These are phyloP conservation scores for Mimas tiliae DNA, from an alignment of 2,888 invertebrate species.

Conservation along the genomic window DNA sequence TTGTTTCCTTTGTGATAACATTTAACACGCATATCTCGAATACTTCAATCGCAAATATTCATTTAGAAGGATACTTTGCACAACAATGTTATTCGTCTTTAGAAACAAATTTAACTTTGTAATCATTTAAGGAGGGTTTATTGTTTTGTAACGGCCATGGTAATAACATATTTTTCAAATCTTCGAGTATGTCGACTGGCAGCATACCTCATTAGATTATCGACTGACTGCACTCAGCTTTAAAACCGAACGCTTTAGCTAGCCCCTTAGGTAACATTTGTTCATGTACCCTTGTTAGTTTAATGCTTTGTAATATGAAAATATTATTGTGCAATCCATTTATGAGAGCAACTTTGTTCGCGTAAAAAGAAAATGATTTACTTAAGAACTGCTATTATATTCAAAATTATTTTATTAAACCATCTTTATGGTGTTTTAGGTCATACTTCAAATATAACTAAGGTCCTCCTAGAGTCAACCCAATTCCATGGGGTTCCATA, in stretches of 20 bases:
- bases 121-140: not conserved
- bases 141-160: not conserved
- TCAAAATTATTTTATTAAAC: too few species aligned
- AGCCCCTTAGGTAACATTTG: not conserved
- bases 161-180: not conserved
- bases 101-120: conserved; percentile 14
- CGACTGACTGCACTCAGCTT: not conserved
- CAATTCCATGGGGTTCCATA: too few species aligned
- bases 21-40: conserved; percentile 22
- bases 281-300: too few species aligned
- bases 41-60: conserved; percentile 15
- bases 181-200: not conserved
- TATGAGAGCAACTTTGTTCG: too few species aligned
- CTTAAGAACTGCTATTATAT: too few species aligned
- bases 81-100: conserved; percentile 23
- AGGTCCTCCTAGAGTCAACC: too few species aligned
- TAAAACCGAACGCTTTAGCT: not conserved
- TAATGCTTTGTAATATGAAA: too few species aligned
- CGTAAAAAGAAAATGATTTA: not conserved
- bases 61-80: conserved; percentile 17
- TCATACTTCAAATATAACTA: too few species aligned
- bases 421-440: too few species aligned
- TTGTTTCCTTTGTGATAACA: conserved; percentile 24
- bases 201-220: not conserved
- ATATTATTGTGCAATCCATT: too few species aligned